Conservation (phyloP, 2,113 vertebrate species). For the Tychaedon coryphoeus region DNA sequence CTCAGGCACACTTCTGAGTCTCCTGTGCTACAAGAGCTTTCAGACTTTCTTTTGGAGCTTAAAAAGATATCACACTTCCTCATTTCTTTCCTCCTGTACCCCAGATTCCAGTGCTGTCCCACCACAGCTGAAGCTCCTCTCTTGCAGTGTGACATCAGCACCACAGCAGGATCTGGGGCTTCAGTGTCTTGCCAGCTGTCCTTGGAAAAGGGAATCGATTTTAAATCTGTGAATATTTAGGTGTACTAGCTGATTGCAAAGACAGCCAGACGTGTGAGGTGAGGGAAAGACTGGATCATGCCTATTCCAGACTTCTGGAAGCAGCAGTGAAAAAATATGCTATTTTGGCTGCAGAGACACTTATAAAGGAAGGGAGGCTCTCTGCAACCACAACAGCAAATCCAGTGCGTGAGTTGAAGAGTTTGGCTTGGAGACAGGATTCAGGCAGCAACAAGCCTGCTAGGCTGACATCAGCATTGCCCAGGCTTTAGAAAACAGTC, state of each 20-base stretch:
- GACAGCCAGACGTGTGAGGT: conserved; percentile 9
- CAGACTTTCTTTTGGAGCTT: not conserved
- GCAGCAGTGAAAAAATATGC: not conserved
- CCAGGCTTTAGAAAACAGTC: not conserved
- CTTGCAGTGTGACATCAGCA: not conserved
- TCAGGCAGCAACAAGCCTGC: conserved; percentile 30
- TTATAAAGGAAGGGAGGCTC: not conserved
- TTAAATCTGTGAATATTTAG: conserved; percentile 9
- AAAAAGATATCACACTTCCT: not conserved
- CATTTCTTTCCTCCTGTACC: not conserved
- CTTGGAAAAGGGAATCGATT: conserved; percentile 16
- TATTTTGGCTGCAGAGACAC: not conserved
- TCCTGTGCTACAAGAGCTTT: not conserved
- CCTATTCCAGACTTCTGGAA: conserved; percentile 12
- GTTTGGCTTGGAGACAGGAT: conserved; percentile 21
- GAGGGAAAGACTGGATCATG: conserved; percentile 19
- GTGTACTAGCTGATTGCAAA: not conserved
- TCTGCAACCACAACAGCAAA: conserved; percentile 26
- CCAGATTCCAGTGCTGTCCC: not conserved
- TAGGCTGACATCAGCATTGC: conserved; percentile 38
- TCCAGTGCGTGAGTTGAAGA: not conserved
- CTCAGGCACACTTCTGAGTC: not conserved
- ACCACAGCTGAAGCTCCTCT: not conserved
- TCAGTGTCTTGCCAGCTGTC: not conserved
- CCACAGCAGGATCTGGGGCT: not conserved